Base-by-base conservation (phyloP, 1,140 invertebrate genomes). In the Leptonema lineaticorne region DNA sequence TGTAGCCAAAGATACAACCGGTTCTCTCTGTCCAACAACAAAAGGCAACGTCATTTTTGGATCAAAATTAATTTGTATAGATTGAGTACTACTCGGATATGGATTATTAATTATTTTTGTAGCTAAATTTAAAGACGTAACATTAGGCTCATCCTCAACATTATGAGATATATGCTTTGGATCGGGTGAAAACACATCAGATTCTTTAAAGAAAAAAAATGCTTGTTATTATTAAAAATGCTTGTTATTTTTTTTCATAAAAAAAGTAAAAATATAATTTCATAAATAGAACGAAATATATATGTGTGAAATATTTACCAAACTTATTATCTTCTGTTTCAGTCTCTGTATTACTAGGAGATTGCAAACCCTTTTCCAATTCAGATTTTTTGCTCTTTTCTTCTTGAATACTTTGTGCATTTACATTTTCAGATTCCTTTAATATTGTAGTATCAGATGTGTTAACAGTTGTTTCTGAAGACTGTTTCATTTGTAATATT, bases 301-400 rank as follows among this genome's bases (percentile, higher is more conserved):
- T 41, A 41, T 41, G 2, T 41, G 11, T 41, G 16, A 26, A 2
- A 53, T 24, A 26, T 11, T 18, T 53, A 11, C 28, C 24, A 27
- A 9, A 20, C 22, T 24, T 24, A 60, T 60, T 41, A 16, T 37
- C 30, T 22, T 28, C 58, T 41, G 6, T 37, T 1, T 60, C n/a
- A 30, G 2, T 45, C 11, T 45, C 59, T 59, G 5, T 16, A 33
- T 33, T 2, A 33, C 18, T 80, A 0, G 79, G 79, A n/a, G 80
- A 81, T 63, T 81, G 76, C 58, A 82, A 76, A 30, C 79, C 77
- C 0, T 69, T 76, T 45, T 81, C 80, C 53, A 77, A 78, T 63
- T 81, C 78, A 26, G 75, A 70, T 33, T 63, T 63, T 37, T 76
- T 76, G 18, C 78, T 76, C 9, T 74, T 73, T 33, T 76, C 78